phyloP scores from a whole-genome alignment of 2,888 invertebrate genomes.

The Scaptomyza flava region DNA sequence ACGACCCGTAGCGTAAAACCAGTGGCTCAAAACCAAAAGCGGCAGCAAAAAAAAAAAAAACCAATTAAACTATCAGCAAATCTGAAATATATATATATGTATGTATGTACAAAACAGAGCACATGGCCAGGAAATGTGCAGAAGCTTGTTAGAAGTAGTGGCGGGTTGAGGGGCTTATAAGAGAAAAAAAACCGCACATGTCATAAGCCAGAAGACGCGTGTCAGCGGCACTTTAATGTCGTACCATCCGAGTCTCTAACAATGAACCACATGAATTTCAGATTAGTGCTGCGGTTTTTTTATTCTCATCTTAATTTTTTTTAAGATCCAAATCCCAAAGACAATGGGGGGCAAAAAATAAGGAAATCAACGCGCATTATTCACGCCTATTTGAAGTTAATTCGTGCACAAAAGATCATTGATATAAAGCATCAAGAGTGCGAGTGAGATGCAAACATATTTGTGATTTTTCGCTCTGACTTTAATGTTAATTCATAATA shows the following conservation, averaged over 20 bases:
- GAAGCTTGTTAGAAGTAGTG: too few relatives aligned
- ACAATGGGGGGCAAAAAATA: conserved; percentile 52
- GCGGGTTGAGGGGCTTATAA: not conserved
- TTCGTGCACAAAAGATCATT: conserved; percentile 64
- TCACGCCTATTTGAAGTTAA: conserved; percentile 75
- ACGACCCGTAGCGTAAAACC: conserved; percentile 58
- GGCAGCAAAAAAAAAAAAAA: conserved; percentile 27
- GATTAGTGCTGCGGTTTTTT: conserved; percentile 51
- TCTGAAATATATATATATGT: conserved; percentile 51
- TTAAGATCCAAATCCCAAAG: conserved; percentile 35
- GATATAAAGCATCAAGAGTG: conserved; percentile 7
- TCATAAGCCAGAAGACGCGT: conserved; percentile 70
- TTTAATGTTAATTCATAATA: conserved; percentile 37
- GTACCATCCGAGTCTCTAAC: conserved; percentile 40
- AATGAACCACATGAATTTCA: conserved; percentile 51
- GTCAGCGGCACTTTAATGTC: conserved; percentile 77
- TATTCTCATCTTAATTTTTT: not conserved
- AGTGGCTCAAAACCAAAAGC: conserved; percentile 44
- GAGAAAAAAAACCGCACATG: conserved; percentile 52
- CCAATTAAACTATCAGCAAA: conserved; percentile 76
- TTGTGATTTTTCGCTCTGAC: conserved; percentile 19
- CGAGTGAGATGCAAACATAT: conserved; percentile 8
- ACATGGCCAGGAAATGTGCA: conserved; percentile 40
- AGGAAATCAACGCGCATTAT: conserved; percentile 62
- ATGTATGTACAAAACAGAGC: conserved; percentile 8